Base-by-base conservation (phyloP, 2,888 invertebrate genomes). In the Hypomecis punctinalis region DNA sequence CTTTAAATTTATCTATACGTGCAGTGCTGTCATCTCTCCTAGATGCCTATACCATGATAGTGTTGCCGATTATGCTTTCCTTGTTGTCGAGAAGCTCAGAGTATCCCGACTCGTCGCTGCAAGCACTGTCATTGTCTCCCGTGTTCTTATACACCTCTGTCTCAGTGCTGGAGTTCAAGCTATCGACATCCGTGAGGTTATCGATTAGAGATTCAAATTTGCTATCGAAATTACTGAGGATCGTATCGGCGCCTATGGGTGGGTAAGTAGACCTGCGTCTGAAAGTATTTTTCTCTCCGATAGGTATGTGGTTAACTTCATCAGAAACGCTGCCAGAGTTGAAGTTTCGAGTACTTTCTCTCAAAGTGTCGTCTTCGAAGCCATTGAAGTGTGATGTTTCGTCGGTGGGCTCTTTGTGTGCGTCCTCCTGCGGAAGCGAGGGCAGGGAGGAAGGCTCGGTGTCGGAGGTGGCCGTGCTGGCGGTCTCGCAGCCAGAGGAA, bases 21-120 rank as follows among this genome's bases (percentile, higher is more conserved):
- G 69, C 71, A 64, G 68, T 72, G 67, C 54, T 64, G 60, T 52
- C 59, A 33, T 56, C 37, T 51, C 63, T 37, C 42, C 23, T 56
- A 40, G 8, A 23, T 40, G 39, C 60, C 63, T 72, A 72, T 47
- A 93, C 93, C 92, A 93, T 93, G 59, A 93, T 93, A 59, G 93
- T 93, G 69, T 85, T 93, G 10, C 91, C 93, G 23, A 93, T 91
- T 57, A 92, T 83, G 70, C 93, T 92, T 23, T 93, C 92, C 76
- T 91, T 92, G 36, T 86, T 88, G 48, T 95, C 96, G 69, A 95
- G 89, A 63, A 94, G 94, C 83, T 98, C 98, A 37, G 97, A 98
- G 87, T 97, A 98, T 5, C 98, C 98, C 62, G 97, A 97, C 85
- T 98, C 98, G 79, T 98, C 98, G 84, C 97, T 97, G 82, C 97